Evolutionary conservation across 2,797 vertebrate species (phyloP).

Genomic region (Naso thynnoides): DNA sequence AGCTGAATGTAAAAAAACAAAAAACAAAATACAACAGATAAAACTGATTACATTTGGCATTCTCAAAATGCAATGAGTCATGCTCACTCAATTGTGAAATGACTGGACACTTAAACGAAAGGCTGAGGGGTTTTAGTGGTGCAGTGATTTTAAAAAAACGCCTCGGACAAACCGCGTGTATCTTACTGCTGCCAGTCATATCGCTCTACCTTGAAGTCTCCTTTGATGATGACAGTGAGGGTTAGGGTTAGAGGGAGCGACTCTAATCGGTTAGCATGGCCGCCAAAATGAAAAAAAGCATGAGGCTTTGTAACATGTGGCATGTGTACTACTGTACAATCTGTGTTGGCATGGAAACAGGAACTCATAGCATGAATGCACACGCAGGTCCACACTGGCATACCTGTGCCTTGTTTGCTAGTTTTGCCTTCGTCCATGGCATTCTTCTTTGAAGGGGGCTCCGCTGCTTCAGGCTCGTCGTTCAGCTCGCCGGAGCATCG

Average conservation of each 20-base stretch:
- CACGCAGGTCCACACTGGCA: not conserved
- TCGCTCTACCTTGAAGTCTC: no score
- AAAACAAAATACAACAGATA: no score
- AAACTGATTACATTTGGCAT: conserved; percentile 5
- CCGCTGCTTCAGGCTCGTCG: conserved; percentile 35
- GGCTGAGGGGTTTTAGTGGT: conserved; percentile 3
- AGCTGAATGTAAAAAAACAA: conserved; percentile 36
- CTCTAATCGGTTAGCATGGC: no score
- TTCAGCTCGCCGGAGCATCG: conserved; percentile 21
- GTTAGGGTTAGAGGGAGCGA: no score
- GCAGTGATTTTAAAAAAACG: not conserved
- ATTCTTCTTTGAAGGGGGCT: conserved; percentile 43
- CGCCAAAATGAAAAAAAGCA: no score
- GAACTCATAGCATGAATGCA: not conserved
- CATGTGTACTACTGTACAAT: not conserved
- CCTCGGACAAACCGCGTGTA: no score
- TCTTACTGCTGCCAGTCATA: no score
- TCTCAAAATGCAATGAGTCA: conserved; percentile 13
- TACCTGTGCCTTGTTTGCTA: conserved; percentile 70
- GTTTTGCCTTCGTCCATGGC: conserved; percentile 39
- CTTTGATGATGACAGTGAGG: no score
- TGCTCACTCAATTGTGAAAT: not conserved
- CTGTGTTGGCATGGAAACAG: conserved; percentile 35
- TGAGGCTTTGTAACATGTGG: no score
- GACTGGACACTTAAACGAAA: conserved; percentile 12